Conservation (phyloP, 2,797 vertebrate species). For the Chaetodon trifasciatus region DNA sequence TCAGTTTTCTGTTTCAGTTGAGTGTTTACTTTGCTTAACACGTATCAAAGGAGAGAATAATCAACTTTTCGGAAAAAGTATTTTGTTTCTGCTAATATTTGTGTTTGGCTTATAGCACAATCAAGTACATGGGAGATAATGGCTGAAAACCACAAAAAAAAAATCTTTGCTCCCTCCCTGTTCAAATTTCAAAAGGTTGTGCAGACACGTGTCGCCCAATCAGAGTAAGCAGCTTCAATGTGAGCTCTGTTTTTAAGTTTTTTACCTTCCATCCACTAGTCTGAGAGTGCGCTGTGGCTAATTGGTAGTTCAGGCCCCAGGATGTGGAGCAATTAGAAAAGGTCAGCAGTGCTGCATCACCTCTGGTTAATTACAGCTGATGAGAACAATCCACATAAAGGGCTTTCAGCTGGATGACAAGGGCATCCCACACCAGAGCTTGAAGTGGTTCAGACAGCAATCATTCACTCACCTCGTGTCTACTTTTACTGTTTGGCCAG, state of each 20-base stretch:
- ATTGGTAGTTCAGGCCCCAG: conserved; percentile 70
- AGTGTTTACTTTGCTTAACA: conserved; percentile 38
- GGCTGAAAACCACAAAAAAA: conserved; percentile 4
- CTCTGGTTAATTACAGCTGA: conserved; percentile 75
- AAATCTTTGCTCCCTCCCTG: not conserved
- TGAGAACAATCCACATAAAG: conserved; percentile 65
- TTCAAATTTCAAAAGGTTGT: conserved; percentile 29
- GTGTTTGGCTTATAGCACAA: not conserved
- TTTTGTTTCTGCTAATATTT: conserved; percentile 11
- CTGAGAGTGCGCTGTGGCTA: conserved; percentile 57
- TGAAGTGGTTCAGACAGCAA: conserved; percentile 39
- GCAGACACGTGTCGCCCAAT: conserved; percentile 8
- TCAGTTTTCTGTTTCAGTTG: conserved; percentile 45
- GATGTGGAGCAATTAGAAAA: conserved; percentile 75
- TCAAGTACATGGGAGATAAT: not conserved
- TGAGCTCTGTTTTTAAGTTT: conserved; percentile 36
- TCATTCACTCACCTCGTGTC: conserved; percentile 34
- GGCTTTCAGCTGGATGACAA: conserved; percentile 64
- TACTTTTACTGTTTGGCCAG: not conserved
- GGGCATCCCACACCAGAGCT: conserved; percentile 27
- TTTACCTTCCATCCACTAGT: conserved; percentile 40
- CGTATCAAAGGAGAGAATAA: conserved; percentile 23
- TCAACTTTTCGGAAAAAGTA: conserved; percentile 12
- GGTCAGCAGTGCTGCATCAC: conserved; percentile 74
- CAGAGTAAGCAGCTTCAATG: conserved; percentile 23